Conservation (phyloP, 2,113 vertebrate species). For the Lathamus discolor region DNA sequence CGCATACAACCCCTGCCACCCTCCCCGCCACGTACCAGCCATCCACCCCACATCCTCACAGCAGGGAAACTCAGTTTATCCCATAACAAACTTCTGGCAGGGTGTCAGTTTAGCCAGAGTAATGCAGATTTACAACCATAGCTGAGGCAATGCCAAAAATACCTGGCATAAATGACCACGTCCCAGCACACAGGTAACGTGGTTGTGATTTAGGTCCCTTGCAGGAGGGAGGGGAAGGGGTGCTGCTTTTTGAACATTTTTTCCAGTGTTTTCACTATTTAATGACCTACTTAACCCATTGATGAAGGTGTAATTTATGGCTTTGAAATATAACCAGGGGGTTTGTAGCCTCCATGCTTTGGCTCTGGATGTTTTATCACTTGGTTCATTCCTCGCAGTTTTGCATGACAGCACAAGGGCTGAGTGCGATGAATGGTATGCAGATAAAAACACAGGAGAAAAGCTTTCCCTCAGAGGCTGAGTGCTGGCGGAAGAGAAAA, state of each 20-base stretch:
- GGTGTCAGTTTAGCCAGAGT: background rate
- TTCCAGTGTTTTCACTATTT: background rate
- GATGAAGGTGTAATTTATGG: conserved; percentile 33
- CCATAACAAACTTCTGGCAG: background rate
- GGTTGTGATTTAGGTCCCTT: background rate
- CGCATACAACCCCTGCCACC: rapidly evolving
- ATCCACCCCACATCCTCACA: background rate
- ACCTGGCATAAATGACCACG: background rate
- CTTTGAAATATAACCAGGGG: background rate
- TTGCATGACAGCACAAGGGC: conserved; percentile 23
- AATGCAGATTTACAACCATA: background rate
- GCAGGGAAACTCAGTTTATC: background rate
- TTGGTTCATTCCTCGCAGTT: conserved; percentile 7
- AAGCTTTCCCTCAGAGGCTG: background rate
- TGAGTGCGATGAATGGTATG: background rate
- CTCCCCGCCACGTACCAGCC: rapidly evolving
- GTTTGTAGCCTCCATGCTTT: background rate
- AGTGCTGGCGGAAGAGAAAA: rapidly evolving
- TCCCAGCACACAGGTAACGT: background rate
- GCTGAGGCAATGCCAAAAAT: background rate
- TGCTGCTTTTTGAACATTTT: background rate
- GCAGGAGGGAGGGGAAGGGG: background rate
- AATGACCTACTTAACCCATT: background rate
- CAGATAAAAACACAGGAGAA: conserved; percentile 27
- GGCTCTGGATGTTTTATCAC: background rate